A percentile compares a stretch with the other conserved stretches of the same genome.
Conservation (phyloP, 2,113 vertebrate species). For the Mystacornis crossleyi region DNA sequence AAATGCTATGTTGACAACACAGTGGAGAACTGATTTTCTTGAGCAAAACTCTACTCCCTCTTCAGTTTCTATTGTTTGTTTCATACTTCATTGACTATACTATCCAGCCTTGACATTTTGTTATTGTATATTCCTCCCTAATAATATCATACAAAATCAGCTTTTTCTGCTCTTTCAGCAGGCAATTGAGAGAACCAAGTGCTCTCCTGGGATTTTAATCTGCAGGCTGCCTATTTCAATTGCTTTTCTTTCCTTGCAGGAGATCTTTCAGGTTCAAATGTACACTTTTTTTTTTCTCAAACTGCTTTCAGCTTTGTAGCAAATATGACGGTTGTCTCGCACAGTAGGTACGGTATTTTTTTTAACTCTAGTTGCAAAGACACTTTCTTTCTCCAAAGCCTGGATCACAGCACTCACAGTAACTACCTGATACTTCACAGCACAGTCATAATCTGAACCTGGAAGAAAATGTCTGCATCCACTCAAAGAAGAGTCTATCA, state of each 20-base stretch:
- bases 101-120: slow-evolving; percentile 39
- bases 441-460: background rate
- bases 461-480: background rate
- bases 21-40: slow-evolving; percentile 15
- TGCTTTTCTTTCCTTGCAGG: slow-evolving; percentile 16
- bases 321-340: background rate
- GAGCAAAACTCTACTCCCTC: slow-evolving; percentile 8
- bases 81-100: slow-evolving; percentile 43
- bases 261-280: slow-evolving; percentile 19
- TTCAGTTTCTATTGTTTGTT: slow-evolving; percentile 15
- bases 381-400: background rate
- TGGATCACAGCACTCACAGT: background rate
- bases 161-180: slow-evolving; percentile 42
- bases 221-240: slow-evolving; percentile 23
- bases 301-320: background rate
- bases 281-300: background rate
- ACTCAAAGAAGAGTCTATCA: background rate
- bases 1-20: background rate
- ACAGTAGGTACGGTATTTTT: background rate
- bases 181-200: slow-evolving; percentile 25
- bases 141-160: slow-evolving; percentile 43
- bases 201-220: slow-evolving; percentile 43
- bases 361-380: background rate
- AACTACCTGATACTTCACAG: background rate
- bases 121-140: slow-evolving; percentile 43